phyloP scores from a whole-genome alignment of 2,888 invertebrate genomes.

The Macrosoma leucophasiata region DNA sequence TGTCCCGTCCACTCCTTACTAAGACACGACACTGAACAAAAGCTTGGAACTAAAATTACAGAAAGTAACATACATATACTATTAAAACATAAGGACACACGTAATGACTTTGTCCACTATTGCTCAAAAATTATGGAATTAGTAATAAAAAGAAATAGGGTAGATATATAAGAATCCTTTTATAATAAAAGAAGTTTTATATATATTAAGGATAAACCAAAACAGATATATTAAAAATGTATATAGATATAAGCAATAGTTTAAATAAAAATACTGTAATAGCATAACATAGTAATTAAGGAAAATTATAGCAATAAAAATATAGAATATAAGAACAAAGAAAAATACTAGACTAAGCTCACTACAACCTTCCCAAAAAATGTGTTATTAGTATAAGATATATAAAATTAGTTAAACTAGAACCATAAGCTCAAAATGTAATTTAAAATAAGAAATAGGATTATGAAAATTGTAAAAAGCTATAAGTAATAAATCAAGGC shows the following conservation, averaged over 20 bases:
- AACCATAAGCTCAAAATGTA: no score
- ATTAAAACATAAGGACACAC: not conserved
- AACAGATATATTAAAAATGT: no score
- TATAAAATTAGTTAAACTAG: no score
- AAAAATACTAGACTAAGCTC: no score
- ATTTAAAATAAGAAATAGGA: no score
- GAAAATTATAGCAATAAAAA: not conserved
- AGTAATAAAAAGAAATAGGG: conserved; percentile 1
- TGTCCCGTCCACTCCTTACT: not conserved
- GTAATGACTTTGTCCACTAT: no score
- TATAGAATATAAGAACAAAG: no score
- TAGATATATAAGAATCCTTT: not conserved
- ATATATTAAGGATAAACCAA: no score
- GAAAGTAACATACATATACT: not conserved
- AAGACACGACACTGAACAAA: not conserved
- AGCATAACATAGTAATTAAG: not conserved
- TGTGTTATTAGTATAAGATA: no score
- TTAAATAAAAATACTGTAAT: not conserved
- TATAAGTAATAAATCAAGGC: no score
- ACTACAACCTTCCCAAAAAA: no score
- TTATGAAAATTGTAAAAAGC: no score
- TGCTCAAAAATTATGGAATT: conserved; percentile 2
- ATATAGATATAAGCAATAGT: not conserved
- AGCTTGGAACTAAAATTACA: not conserved
- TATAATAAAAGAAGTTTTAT: not conserved